Evolutionary conservation across 2,113 vertebrate genomes (phyloP).

Genomic region (Opisthocomus hoazin): DNA sequence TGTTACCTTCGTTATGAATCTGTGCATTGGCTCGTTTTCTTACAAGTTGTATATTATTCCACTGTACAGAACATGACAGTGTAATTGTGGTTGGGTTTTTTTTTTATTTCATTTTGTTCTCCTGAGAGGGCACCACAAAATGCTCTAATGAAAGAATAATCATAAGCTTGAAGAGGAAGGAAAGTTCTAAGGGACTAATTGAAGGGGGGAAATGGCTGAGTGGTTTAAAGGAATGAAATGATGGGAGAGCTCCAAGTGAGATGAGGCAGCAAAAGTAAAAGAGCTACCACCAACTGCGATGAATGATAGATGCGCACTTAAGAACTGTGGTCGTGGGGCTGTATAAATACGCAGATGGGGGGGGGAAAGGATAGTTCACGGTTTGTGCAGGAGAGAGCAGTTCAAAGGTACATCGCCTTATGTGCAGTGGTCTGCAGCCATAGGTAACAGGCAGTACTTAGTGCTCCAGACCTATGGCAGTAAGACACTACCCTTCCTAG

Average conservation of each 20-base stretch:
- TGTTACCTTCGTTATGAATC: neutral
- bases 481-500: neutral
- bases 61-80: neutral
- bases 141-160: conserved; percentile 16
- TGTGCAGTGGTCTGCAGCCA: neutral
- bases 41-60: neutral
- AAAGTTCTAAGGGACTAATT: conserved; percentile 35
- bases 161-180: neutral
- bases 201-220: neutral
- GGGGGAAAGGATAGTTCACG: neutral
- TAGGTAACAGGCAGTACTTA: neutral
- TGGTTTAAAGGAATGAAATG: conserved; percentile 37
- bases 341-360: neutral
- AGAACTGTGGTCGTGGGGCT: neutral
- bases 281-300: neutral
- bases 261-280: conserved; percentile 26
- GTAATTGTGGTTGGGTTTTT: neutral
- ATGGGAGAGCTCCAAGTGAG: conserved; percentile 24
- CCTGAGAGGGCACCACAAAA: neutral
- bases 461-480: neutral
- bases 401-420: neutral
- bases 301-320: neutral
- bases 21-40: neutral
- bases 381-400: neutral
- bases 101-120: neutral